Percentiles rank a stretch among this genome's conserved stretches.
These are phyloP conservation scores for Pangasius larnaudii DNA, from an alignment of 2,797 vertebrate species.

Conservation along the genomic window DNA sequence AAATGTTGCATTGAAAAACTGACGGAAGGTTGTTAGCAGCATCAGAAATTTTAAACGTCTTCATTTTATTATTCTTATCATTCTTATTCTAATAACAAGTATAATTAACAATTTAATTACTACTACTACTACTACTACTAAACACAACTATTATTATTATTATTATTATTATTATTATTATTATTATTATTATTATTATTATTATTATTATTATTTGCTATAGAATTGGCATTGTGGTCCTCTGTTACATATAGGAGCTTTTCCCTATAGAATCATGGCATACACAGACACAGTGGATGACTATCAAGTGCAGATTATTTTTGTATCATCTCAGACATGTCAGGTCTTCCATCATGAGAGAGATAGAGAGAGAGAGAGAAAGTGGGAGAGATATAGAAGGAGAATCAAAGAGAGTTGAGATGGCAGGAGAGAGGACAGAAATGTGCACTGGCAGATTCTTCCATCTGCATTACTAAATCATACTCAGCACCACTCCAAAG, in stretches of 20 bases:
- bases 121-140: too few species aligned
- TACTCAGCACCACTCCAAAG: conserved; percentile 75
- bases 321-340: conserved; percentile 60
- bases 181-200: background rate
- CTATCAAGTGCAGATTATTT: conserved; percentile 62
- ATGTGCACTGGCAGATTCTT: conserved; percentile 77
- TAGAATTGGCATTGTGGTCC: conserved; percentile 19
- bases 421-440: conserved; percentile 63
- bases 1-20: background rate
- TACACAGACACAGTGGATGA: conserved; percentile 51
- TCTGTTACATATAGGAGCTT: conserved; percentile 33
- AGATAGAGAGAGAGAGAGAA: conserved; percentile 65
- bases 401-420: conserved; percentile 67
- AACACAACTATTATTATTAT: too few species aligned
- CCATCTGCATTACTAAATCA: conserved; percentile 82
- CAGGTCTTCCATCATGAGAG: conserved; percentile 60
- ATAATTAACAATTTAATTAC: too few species aligned
- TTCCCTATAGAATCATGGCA: conserved; percentile 50
- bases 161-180: conserved; percentile 1
- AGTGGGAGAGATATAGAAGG: conserved; percentile 59
- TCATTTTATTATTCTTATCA: background rate
- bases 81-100: background rate
- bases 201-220: background rate
- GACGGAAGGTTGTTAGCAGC: background rate
- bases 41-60: background rate